These are phyloP conservation scores for Drosophila phalerata DNA, from an alignment of 2,888 invertebrate genomes.

Conservation along the genomic window DNA sequence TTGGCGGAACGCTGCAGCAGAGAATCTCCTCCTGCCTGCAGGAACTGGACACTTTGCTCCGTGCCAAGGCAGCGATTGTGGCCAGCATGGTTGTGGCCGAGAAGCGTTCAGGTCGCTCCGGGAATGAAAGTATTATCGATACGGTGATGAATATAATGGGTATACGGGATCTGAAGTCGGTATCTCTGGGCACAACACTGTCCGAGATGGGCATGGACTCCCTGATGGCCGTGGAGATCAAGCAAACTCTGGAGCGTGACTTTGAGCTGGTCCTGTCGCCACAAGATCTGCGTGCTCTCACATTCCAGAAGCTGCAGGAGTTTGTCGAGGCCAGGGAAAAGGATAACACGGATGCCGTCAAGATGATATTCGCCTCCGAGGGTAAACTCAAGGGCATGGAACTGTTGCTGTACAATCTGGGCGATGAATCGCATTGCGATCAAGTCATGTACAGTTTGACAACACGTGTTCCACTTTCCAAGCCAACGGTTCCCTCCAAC, in stretches of 20 bases:
- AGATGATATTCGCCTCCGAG: conserved; percentile 82
- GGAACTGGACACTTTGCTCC: conserved; percentile 91
- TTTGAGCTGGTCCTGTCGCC: conserved; percentile 96
- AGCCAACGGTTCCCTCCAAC: conserved; percentile 66
- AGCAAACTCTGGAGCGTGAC: conserved; percentile 96
- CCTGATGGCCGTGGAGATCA: conserved; percentile 99
- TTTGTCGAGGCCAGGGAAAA: conserved; percentile 73
- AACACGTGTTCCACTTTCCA: conserved; percentile 80
- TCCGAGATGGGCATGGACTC: conserved; percentile 99
- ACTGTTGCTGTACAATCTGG: conserved; percentile 88
- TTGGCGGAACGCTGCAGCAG: conserved; percentile 94
- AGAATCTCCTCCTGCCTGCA: conserved; percentile 93
- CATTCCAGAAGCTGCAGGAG: conserved; percentile 87
- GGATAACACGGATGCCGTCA: conserved; percentile 75
- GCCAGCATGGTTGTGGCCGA: conserved; percentile 95
- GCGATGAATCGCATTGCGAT: conserved; percentile 87
- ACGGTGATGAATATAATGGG: conserved; percentile 90
- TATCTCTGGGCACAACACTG: conserved; percentile 91
- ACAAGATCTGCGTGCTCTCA: conserved; percentile 93
- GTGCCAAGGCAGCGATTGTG: conserved; percentile 89
- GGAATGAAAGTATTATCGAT: conserved; percentile 90
- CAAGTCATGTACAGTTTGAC: conserved; percentile 87
- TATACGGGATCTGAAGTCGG: conserved; percentile 89
- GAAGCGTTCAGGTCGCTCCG: conserved; percentile 88
- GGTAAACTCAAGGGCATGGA: conserved; percentile 86